Base-by-base conservation (phyloP, 2,797 vertebrate genomes). In the Hirundo rustica region DNA sequence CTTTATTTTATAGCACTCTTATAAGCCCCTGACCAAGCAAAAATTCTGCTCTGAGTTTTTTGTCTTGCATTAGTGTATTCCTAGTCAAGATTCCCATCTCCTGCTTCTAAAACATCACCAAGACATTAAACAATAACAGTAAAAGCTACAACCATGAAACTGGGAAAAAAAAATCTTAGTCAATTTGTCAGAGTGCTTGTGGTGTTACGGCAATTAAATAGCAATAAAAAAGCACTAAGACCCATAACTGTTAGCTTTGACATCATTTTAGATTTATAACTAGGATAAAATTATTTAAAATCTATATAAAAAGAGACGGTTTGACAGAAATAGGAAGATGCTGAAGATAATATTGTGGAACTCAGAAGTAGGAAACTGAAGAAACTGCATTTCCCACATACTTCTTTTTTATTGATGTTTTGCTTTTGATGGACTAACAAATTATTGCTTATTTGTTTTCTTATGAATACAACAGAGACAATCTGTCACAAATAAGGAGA, bases 231-330 rank as follows among this genome's bases (percentile, higher is more conserved):
- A 93, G 66, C 14, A 74, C 34, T 88, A 70, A 62, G 7, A 34
- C 32, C 23, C 26, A 64, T 85, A 13, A 62, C 2, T 25, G 38
- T 62, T 89, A 94, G 68, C n/a, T 75, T 16, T 90, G 51, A 62
- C 82, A 92, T 90, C 5, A 29, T 77, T 92, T 84, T 70, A 96
- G 76, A 83, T 88, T 55, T 90, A 76, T 71, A 65, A 58, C 12
- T 55, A 74, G 21, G 76, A 80, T 68, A 88, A 93, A 90, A 81
- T 62, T 1, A 94, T 91, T 85, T 83, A 87, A 91, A 84, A 78
- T 23, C 45, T 80, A 34, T 58, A 40, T 16, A 51, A 61, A 75
- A 85, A 73, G 32, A 88, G 29, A 47, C 57, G 10, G 72, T 68
- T 89, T 91, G 36, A 34, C 50, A 94, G 67, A 85, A 82, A 65